Conservation (phyloP, 2,888 invertebrate species). For the Microctonus hyperodae region DNA sequence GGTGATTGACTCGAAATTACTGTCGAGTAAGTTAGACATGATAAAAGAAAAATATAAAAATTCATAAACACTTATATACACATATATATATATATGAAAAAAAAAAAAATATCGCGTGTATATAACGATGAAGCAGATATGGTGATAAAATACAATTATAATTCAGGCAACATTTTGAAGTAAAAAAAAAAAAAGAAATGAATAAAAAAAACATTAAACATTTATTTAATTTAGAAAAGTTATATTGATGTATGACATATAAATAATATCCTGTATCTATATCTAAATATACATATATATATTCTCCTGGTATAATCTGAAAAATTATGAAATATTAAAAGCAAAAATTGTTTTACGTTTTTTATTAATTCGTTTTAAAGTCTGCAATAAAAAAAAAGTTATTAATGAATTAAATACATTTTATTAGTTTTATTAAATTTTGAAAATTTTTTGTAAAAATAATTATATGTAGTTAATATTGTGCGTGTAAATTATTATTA, state of each 20-base stretch:
- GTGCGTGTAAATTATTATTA: slow-evolving; percentile 21
- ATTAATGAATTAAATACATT: background rate
- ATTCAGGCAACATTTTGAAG: background rate
- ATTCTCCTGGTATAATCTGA: too few relatives aligned
- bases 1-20: background rate
- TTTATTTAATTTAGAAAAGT: background rate
- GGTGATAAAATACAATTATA: slow-evolving; percentile 1
- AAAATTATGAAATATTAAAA: background rate
- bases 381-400: background rate
- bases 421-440: slow-evolving; percentile 8
- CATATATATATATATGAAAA: background rate
- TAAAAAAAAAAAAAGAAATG: background rate
- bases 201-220: background rate
- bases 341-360: background rate
- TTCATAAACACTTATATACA: background rate
- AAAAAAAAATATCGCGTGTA: background rate
- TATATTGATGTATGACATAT: background rate
- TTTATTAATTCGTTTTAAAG: background rate
- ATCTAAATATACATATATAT: too few relatives aligned
- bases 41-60: slow-evolving; percentile 33
- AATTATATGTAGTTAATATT: too few relatives aligned
- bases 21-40: slow-evolving; percentile 24
- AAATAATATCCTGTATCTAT: too few relatives aligned
- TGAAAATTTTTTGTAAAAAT: slow-evolving; percentile 24
- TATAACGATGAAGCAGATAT: background rate